These are phyloP conservation scores for Manduca sexta DNA, from an alignment of 1,140 invertebrate species.

Conservation along the genomic window DNA sequence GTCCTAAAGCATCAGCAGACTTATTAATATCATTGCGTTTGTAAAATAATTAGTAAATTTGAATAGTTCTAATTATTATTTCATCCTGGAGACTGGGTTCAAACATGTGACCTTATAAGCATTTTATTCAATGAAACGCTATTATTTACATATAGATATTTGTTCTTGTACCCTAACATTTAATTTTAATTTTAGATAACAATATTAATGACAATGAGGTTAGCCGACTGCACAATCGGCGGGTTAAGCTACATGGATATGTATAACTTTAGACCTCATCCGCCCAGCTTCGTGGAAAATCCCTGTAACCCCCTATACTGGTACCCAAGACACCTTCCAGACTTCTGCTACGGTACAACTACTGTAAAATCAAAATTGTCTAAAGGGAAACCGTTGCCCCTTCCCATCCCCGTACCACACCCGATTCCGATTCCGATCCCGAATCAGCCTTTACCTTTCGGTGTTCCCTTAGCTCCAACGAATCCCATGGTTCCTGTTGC, in stretches of 20 bases:
- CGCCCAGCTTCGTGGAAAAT: slow-evolving; percentile 15
- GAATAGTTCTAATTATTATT: too few relatives aligned
- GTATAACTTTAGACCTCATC: slow-evolving; percentile 8
- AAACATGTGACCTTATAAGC: too few relatives aligned
- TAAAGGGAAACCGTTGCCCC: slow-evolving; percentile 5
- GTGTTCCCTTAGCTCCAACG: slow-evolving; percentile 19
- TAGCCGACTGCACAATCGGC: slow-evolving; percentile 21
- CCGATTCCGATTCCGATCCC: slow-evolving; percentile 7
- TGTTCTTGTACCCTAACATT: too few relatives aligned
- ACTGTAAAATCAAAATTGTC: not conserved
- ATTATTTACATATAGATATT: too few relatives aligned
- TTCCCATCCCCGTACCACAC: slow-evolving; percentile 7
- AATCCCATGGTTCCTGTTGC: slow-evolving; percentile 22
- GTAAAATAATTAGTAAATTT: too few relatives aligned
- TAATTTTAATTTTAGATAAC: too few relatives aligned
- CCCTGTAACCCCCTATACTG: slow-evolving; percentile 53
- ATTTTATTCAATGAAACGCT: too few relatives aligned
- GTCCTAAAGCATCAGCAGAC: too few relatives aligned
- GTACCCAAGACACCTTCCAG: slow-evolving; percentile 47
- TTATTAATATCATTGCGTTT: too few relatives aligned
- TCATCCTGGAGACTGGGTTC: too few relatives aligned
- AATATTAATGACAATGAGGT: too few relatives aligned
- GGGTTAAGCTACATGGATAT: slow-evolving; percentile 36
- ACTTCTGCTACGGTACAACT: slow-evolving; percentile 32
- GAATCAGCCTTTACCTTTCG: slow-evolving; percentile 16